Evolutionary conservation across 2,888 invertebrate genomes (phyloP).

Genomic region (Drosophila flavopinicola): DNA sequence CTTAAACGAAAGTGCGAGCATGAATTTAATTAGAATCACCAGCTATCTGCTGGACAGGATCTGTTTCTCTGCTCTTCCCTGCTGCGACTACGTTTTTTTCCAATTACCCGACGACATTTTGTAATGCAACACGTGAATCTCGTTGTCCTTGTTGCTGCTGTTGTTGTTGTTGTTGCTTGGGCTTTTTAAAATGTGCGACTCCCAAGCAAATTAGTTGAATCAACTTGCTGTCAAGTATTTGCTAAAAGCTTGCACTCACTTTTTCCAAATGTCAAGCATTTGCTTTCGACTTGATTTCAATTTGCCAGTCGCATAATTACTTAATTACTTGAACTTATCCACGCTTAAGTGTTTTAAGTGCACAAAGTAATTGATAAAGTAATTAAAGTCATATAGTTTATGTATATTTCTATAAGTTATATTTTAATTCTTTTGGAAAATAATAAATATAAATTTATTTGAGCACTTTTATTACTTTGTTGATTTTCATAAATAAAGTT

Average conservation of each 20-base stretch:
- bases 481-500: too few relatives aligned
- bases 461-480: too few relatives aligned
- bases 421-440: background rate
- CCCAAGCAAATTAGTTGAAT: conserved; percentile 64
- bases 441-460: too few relatives aligned
- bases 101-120: conserved; percentile 54
- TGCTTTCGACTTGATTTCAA: conserved; percentile 12
- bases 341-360: background rate
- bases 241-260: conserved; percentile 25
- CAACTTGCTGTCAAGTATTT: conserved; percentile 43
- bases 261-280: conserved; percentile 3
- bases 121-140: conserved; percentile 52
- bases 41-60: conserved; percentile 58
- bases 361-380: background rate
- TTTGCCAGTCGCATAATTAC: conserved; percentile 17
- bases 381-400: background rate
- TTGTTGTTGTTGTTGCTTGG: conserved; percentile 10
- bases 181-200: conserved; percentile 32
- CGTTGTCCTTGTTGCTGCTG: background rate
- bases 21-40: conserved; percentile 77
- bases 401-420: background rate
- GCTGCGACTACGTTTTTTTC: conserved; percentile 36
- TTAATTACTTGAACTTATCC: conserved; percentile 16
- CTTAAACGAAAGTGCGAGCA: conserved; percentile 77
- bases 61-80: conserved; percentile 30